Conservation (phyloP, 2,797 vertebrate species). For the Heliangelus exortis region DNA sequence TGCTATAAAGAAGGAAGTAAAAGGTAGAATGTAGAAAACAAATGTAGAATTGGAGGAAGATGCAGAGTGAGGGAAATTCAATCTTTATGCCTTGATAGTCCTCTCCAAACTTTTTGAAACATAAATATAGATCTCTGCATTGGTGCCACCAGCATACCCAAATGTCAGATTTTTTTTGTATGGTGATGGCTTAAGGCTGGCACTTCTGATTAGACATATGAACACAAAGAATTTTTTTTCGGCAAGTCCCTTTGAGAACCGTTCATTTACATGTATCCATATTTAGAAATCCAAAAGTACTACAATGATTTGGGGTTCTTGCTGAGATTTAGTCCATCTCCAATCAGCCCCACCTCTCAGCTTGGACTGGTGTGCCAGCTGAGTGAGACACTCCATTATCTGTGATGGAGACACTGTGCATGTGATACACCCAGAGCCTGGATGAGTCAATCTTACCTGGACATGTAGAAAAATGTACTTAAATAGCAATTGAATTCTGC, state of each 20-base stretch:
- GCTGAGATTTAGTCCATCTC: conserved; percentile 17
- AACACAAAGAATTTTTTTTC: neutral
- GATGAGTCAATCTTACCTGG: conserved; percentile 48
- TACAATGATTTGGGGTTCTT: neutral
- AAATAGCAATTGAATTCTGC: neutral
- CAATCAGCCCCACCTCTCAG: conserved; percentile 20
- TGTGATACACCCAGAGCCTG: conserved; percentile 25
- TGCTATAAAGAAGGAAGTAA: neutral
- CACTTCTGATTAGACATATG: neutral
- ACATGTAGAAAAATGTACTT: neutral
- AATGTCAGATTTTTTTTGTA: neutral
- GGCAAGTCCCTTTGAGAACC: neutral
- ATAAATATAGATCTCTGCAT: neutral
- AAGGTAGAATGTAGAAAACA: neutral
- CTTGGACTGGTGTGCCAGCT: conserved; percentile 27
- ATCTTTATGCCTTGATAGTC: neutral
- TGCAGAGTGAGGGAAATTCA: neutral
- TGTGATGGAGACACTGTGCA: neutral
- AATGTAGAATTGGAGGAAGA: neutral
- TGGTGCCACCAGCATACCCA: neutral
- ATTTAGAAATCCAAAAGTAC: neutral
- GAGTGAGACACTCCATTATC: conserved; percentile 29
- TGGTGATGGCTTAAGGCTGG: neutral
- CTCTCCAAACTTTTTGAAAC: neutral
- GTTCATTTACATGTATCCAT: neutral